Conservation (phyloP, 2,797 vertebrate genomes). For the Dipus sagitta region DNA sequence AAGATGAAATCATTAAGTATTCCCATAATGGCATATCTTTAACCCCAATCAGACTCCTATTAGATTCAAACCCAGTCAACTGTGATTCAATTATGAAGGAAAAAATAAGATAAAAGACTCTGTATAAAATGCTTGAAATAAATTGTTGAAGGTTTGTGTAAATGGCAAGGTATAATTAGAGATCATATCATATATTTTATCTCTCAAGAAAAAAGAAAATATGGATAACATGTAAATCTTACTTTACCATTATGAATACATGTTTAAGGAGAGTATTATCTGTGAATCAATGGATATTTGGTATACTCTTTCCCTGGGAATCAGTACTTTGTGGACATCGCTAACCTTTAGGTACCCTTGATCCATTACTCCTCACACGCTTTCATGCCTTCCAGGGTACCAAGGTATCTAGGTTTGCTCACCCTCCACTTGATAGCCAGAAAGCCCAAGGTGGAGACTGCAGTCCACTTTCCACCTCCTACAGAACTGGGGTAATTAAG, state of each 20-base stretch:
- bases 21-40: conserved; percentile 67
- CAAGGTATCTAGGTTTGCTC: neutral
- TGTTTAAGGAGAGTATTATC: conserved; percentile 25
- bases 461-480: neutral
- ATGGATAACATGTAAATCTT: neutral
- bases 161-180: conserved; percentile 75
- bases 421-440: neutral
- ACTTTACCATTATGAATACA: conserved; percentile 24
- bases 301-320: neutral
- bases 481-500: neutral
- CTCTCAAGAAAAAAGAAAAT: conserved; percentile 56
- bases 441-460: neutral
- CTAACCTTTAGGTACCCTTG: neutral
- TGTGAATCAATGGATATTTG: neutral
- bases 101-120: conserved; percentile 61
- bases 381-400: neutral
- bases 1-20: conserved; percentile 70
- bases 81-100: conserved; percentile 63
- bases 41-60: conserved; percentile 69
- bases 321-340: neutral
- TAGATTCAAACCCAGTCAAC: conserved; percentile 75
- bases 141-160: conserved; percentile 66
- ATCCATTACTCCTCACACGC: neutral
- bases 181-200: conserved; percentile 65
- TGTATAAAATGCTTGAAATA: conserved; percentile 68